These are phyloP conservation scores for Pontoporia blainvillei DNA, from an alignment of 2,113 vertebrate genomes.

Conservation along the genomic window DNA sequence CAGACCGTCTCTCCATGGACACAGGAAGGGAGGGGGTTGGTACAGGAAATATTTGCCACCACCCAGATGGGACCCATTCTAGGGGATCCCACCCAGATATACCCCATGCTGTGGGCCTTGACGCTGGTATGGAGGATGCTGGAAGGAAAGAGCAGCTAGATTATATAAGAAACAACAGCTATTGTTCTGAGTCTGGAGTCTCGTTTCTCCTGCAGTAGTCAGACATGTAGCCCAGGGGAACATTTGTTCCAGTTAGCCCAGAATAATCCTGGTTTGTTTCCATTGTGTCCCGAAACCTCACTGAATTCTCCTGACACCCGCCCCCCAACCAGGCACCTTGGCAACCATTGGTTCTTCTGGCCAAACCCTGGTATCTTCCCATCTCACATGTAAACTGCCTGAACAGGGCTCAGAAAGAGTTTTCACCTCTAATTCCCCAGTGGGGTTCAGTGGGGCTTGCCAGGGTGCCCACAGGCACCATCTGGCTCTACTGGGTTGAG, in stretches of 20 bases:
- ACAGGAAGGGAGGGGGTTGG: not conserved
- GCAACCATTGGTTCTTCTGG: not conserved
- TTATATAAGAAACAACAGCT: not conserved
- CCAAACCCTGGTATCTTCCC: not conserved
- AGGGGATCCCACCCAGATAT: not conserved
- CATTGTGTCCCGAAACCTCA: not conserved
- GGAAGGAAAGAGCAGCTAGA: not conserved
- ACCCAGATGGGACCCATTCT: not conserved
- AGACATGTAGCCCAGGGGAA: not conserved
- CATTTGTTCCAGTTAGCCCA: not conserved
- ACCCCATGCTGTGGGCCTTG: accelerated
- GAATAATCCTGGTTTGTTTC: not conserved
- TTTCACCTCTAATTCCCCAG: not conserved
- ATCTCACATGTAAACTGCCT: not conserved
- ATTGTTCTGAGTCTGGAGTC: not conserved
- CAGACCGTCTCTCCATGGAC: not conserved
- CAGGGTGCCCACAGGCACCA: not conserved
- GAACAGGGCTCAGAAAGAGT: not conserved
- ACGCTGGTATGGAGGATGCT: not conserved
- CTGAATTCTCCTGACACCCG: not conserved
- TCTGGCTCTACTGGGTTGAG: not conserved
- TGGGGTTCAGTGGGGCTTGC: not conserved
- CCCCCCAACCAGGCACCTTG: not conserved
- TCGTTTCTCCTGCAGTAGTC: not conserved
- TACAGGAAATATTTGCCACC: not conserved